A percentile compares a stretch with the other conserved stretches of the same genome.
Evolutionary conservation across 2,888 invertebrate genomes (phyloP).

Genomic region (Lepas anatifera): DNA sequence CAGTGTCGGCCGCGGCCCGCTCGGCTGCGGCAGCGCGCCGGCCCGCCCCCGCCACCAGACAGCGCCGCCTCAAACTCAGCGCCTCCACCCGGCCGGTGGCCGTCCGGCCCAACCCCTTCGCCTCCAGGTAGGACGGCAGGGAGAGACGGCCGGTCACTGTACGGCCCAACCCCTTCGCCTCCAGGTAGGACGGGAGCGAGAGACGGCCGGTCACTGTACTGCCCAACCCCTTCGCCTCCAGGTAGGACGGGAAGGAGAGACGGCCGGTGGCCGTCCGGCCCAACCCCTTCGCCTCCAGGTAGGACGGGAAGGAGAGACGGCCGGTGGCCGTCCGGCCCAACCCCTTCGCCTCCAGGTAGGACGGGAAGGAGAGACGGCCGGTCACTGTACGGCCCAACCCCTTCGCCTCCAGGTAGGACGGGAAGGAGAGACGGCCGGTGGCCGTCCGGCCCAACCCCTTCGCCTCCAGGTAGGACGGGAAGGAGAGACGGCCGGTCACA

Average conservation of each 20-base stretch:
- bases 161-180: not conserved
- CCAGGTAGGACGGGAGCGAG: not conserved
- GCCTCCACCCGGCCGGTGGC: not conserved
- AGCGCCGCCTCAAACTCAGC: not conserved
- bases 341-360: not conserved
- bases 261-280: not conserved
- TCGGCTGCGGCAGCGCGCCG: not conserved
- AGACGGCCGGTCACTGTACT: not conserved
- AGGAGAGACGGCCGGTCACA: too few relatives aligned
- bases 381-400: too few relatives aligned
- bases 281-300: constrained; percentile 2
- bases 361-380: not conserved
- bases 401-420: not conserved
- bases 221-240: not conserved
- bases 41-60: not conserved
- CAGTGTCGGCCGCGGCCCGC: not conserved
- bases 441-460: too few relatives aligned
- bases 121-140: not conserved
- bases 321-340: too few relatives aligned
- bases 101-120: not conserved
- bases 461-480: not conserved
- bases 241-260: not conserved
- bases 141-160: not conserved
- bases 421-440: not conserved
- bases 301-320: not conserved